These are phyloP conservation scores for Ctenicera cuprea DNA, from an alignment of 2,888 invertebrate genomes.

Conservation along the genomic window DNA sequence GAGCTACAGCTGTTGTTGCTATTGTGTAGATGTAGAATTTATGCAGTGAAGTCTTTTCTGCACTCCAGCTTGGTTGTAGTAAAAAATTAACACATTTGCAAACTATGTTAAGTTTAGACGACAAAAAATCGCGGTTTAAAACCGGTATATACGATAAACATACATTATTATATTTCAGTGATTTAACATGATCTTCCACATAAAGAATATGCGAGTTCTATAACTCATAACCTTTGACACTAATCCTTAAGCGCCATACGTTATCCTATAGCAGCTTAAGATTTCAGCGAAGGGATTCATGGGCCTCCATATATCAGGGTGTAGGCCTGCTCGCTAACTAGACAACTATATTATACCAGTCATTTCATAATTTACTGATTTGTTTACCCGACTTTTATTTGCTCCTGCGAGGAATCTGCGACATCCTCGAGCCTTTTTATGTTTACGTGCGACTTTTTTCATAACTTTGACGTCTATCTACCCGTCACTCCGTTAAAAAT, in stretches of 20 bases:
- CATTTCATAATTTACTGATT: conserved; percentile 44
- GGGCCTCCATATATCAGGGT: conserved; percentile 63
- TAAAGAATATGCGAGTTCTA: conserved; percentile 64
- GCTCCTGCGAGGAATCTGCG: conserved; percentile 13
- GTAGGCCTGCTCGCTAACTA: conserved; percentile 63
- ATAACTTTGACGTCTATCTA: conserved; percentile 24
- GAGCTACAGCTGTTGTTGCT: background rate
- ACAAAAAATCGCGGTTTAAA: conserved; percentile 37
- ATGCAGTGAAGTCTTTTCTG: conserved; percentile 22
- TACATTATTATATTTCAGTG: conserved; percentile 66
- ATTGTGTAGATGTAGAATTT: conserved; percentile 16
- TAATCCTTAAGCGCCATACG: conserved; percentile 66
- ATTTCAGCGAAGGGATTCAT: conserved; percentile 66
- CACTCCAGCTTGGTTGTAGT: conserved; percentile 11
- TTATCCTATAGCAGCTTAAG: conserved; percentile 65
- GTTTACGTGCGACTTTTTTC: conserved; percentile 18
- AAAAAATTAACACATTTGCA: conserved; percentile 33
- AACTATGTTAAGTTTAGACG: conserved; percentile 25
- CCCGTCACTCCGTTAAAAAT: conserved; percentile 9
- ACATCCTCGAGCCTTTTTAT: conserved; percentile 4
- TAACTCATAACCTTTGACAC: conserved; percentile 64
- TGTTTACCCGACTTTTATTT: conserved; percentile 40
- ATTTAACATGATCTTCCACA: conserved; percentile 68
- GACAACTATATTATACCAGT: conserved; percentile 63
- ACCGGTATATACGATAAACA: conserved; percentile 57